These are phyloP conservation scores for Microtus oregoni DNA, from an alignment of 2,113 vertebrate genomes.

Conservation along the genomic window DNA sequence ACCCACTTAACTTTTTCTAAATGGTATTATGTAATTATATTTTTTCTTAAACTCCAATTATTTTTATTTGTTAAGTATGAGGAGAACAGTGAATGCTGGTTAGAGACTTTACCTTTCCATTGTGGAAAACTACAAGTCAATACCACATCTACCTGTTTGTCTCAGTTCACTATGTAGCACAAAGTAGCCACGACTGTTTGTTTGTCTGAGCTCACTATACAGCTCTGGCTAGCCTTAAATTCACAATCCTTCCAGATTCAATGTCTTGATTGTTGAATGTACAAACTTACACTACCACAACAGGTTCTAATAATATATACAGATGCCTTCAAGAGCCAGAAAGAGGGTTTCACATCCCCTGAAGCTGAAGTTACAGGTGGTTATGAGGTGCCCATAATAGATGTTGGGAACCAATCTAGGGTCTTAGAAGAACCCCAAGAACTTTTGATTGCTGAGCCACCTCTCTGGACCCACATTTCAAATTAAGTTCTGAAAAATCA, in stretches of 20 bases:
- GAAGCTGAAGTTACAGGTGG: not conserved
- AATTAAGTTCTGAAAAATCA: conserved; percentile 15
- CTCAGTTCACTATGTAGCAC: no score
- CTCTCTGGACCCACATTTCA: conserved; percentile 12
- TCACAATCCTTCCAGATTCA: not conserved
- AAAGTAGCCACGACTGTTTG: not conserved
- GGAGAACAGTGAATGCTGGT: not conserved
- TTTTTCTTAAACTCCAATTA: not conserved
- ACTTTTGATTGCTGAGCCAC: not conserved
- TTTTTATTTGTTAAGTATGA: conserved; percentile 41
- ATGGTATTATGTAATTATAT: not conserved
- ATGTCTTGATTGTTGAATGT: not conserved
- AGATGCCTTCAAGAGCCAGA: not conserved
- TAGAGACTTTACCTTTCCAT: conserved; percentile 13
- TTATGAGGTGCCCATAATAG: not conserved
- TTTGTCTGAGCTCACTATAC: not conserved
- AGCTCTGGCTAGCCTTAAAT: not conserved
- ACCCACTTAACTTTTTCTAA: conserved; percentile 4
- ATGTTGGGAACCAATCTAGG: not conserved
- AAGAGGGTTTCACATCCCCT: not conserved
- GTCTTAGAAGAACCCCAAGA: not conserved
- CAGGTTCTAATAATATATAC: not conserved
- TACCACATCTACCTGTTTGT: not conserved
- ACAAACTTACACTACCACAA: not conserved
- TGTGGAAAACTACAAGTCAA: not conserved